Conservation (phyloP, 1,140 invertebrate genomes). For the Halotydeus destructor region DNA sequence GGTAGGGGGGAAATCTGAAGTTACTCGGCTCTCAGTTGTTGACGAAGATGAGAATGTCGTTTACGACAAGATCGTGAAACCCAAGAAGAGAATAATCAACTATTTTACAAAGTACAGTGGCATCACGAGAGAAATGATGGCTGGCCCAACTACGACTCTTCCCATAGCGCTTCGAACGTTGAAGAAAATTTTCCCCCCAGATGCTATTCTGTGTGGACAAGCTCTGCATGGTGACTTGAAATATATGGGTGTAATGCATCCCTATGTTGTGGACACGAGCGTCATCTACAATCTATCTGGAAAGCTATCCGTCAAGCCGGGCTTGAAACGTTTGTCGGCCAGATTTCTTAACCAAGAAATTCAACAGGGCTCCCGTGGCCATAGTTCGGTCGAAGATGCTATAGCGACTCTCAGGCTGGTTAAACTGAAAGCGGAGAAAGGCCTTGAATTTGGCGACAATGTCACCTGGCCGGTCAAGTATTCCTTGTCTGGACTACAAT, state of each 20-base stretch:
- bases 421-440: slow-evolving; percentile 55
- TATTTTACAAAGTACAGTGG: slow-evolving; percentile 55
- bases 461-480: too few relatives aligned
- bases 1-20: slow-evolving; percentile 38
- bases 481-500: too few relatives aligned
- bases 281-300: slow-evolving; percentile 73
- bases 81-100: slow-evolving; percentile 55
- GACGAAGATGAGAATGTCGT: slow-evolving; percentile 51
- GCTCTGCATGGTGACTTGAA: slow-evolving; percentile 70
- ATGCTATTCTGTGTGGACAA: slow-evolving; percentile 81
- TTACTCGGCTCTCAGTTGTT: slow-evolving; percentile 67
- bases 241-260: slow-evolving; percentile 77
- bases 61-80: slow-evolving; percentile 68
- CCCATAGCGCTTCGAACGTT: slow-evolving; percentile 57
- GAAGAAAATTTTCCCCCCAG: slow-evolving; percentile 44
- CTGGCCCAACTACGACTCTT: slow-evolving; percentile 46
- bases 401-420: slow-evolving; percentile 60
- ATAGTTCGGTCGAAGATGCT: slow-evolving; percentile 71
- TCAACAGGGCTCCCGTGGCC: slow-evolving; percentile 44
- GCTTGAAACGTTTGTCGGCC: slow-evolving; percentile 46
- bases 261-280: slow-evolving; percentile 83
- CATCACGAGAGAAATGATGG: slow-evolving; percentile 51
- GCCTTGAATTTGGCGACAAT: slow-evolving; percentile 20
- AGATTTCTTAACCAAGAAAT: slow-evolving; percentile 57
- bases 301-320: slow-evolving; percentile 44